A percentile compares a stretch with the other conserved stretches of the same genome.
These are phyloP conservation scores for Cryptus viduatorius DNA, from an alignment of 2,888 invertebrate species.

Conservation along the genomic window DNA sequence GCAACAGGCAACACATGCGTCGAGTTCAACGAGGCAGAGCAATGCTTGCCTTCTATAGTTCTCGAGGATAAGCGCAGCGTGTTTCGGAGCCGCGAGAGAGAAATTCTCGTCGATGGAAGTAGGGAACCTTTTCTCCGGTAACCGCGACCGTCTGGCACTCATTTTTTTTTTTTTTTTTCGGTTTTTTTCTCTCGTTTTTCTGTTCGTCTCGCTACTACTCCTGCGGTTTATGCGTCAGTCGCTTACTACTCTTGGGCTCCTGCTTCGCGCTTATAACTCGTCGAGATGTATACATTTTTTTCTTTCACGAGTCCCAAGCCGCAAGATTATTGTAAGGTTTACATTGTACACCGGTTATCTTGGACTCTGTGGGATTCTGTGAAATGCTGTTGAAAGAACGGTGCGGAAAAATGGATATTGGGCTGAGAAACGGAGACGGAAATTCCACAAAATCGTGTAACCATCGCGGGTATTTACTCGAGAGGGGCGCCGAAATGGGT, in stretches of 20 bases:
- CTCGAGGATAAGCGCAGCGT: neutral
- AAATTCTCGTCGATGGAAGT: slow-evolving; percentile 2
- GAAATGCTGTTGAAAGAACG: slow-evolving; percentile 6
- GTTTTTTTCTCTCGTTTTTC: neutral
- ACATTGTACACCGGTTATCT: neutral
- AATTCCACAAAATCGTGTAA: slow-evolving; percentile 11
- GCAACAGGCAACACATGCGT: neutral
- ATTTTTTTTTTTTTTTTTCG: slow-evolving; percentile 7
- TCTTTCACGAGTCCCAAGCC: neutral
- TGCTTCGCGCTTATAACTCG: neutral
- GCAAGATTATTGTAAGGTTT: slow-evolving; percentile 1
- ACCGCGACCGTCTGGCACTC: slow-evolving; percentile 46
- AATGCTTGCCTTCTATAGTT: neutral
- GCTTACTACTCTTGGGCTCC: neutral
- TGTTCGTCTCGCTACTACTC: neutral
- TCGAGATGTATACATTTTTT: neutral
- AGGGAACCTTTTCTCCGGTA: slow-evolving; percentile 28
- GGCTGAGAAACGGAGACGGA: neutral
- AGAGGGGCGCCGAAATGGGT: too few species aligned
- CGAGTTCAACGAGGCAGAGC: neutral
- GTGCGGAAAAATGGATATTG: neutral
- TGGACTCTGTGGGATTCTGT: neutral
- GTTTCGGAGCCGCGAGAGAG: neutral
- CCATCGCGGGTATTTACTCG: too few species aligned
- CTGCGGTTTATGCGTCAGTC: neutral